Evolutionary conservation across 37 sponge, comb jelly and placozoan species (phyloP).

Genomic region (Ephydatia muelleri): DNA sequence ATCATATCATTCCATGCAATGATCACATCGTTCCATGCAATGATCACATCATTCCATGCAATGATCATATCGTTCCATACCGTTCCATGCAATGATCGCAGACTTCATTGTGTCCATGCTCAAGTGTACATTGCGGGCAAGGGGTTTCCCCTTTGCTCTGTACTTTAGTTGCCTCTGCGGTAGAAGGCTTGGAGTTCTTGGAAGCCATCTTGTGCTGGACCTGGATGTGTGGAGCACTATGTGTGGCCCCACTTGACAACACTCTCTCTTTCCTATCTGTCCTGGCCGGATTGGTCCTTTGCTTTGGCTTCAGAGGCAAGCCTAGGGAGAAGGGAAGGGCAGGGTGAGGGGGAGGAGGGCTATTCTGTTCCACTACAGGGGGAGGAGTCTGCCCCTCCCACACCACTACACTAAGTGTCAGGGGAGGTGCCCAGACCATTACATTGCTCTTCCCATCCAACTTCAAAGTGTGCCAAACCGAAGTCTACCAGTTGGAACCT

Average conservation of each 20-base stretch:
- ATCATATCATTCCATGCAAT: too few species aligned
- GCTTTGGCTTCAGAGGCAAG: not conserved
- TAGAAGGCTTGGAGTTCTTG: not conserved
- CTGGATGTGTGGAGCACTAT: constrained; percentile 13
- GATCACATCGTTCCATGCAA: too few species aligned
- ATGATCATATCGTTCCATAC: not conserved
- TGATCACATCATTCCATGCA: not conserved
- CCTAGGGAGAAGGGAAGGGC: not conserved
- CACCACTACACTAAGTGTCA: not conserved
- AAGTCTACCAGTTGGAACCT: constrained; percentile 85
- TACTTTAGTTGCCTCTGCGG: not conserved
- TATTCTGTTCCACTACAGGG: not conserved
- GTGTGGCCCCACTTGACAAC: not conserved
- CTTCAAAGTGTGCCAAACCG: constrained; percentile 80
- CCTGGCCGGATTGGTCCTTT: not conserved
- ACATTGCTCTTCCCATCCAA: constrained; percentile 4
- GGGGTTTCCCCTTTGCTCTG: not conserved
- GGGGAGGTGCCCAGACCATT: not conserved
- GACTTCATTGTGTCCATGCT: constrained; percentile 61
- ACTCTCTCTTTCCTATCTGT: not conserved
- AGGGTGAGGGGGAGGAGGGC: too few species aligned
- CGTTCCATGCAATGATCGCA: constrained; percentile 29
- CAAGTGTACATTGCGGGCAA: constrained; percentile 15
- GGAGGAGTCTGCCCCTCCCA: not conserved
- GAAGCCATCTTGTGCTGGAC: constrained; percentile 16